Conservation (phyloP, 2,113 vertebrate genomes). For the Ivindomyrus marchei region DNA sequence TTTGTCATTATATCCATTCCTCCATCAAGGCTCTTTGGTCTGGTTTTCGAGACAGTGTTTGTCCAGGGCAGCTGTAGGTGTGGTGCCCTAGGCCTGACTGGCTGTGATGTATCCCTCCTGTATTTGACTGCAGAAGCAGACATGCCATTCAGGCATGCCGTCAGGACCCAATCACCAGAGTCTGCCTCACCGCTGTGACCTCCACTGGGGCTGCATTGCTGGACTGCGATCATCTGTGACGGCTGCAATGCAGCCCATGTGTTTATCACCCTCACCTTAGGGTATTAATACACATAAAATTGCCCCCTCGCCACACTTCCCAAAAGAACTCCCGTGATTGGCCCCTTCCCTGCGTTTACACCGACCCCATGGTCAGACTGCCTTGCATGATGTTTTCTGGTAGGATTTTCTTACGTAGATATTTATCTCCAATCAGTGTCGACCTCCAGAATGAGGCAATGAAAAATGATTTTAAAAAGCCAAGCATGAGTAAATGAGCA, state of each 20-base stretch:
- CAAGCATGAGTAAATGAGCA: background rate
- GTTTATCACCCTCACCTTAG: background rate
- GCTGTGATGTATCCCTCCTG: background rate
- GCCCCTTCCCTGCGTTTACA: background rate
- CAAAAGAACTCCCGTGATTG: background rate
- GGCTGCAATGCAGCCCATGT: background rate
- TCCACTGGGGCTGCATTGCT: background rate
- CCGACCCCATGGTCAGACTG: background rate
- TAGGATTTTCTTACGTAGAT: background rate
- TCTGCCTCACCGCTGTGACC: background rate
- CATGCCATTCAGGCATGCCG: background rate
- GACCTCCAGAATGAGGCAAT: background rate
- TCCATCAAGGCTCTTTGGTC: background rate
- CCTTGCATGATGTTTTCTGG: background rate
- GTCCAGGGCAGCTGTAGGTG: background rate
- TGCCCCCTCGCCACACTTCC: background rate
- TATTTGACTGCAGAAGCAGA: background rate
- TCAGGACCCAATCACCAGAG: background rate
- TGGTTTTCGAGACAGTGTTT: background rate
- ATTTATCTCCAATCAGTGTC: background rate
- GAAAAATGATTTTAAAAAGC: background rate
- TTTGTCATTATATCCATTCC: background rate
- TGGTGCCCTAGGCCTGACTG: background rate
- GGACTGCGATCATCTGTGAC: background rate
- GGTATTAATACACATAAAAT: background rate